A percentile compares a stretch with the other conserved stretches of the same genome.
Conservation (phyloP, 2,113 vertebrate species). For the Nesospiza acunhae region DNA sequence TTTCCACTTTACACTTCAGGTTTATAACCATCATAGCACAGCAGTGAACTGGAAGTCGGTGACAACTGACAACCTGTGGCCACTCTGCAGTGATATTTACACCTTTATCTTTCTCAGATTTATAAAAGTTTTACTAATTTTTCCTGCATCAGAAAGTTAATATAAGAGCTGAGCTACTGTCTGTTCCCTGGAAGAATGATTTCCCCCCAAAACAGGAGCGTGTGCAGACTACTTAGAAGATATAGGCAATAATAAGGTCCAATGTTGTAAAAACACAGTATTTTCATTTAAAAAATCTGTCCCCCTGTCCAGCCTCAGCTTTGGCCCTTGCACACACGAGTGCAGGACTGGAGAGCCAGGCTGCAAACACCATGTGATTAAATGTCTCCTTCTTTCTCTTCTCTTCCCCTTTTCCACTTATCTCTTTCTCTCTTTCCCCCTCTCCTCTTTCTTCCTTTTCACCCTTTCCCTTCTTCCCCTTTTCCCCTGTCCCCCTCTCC, state of each 20-base stretch:
- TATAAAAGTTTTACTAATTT: not conserved
- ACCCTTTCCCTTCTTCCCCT: too few relatives aligned
- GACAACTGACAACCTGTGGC: not conserved
- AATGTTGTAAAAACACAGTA: not conserved
- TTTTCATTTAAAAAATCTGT: not conserved
- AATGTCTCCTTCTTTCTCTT: not conserved
- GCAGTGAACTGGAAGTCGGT: not conserved
- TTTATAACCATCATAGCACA: not conserved
- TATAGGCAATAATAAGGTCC: too few relatives aligned
- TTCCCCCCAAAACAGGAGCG: not conserved
- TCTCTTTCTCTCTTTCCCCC: too few relatives aligned
- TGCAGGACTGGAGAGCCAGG: not conserved
- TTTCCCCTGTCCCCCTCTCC: fast-evolving
- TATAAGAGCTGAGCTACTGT: not conserved
- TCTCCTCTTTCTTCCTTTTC: too few relatives aligned
- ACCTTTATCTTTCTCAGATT: not conserved
- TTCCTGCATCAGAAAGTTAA: not conserved
- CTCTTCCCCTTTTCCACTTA: fast-evolving
- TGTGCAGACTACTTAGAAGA: not conserved
- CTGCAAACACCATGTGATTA: not conserved
- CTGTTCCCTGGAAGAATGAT: not conserved
- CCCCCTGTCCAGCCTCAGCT: fast-evolving
- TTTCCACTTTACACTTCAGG: not conserved
- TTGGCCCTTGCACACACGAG: not conserved
- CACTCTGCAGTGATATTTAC: not conserved